These are phyloP conservation scores for Megaceryle maxima DNA, from an alignment of 2,113 vertebrate genomes.

Conservation along the genomic window DNA sequence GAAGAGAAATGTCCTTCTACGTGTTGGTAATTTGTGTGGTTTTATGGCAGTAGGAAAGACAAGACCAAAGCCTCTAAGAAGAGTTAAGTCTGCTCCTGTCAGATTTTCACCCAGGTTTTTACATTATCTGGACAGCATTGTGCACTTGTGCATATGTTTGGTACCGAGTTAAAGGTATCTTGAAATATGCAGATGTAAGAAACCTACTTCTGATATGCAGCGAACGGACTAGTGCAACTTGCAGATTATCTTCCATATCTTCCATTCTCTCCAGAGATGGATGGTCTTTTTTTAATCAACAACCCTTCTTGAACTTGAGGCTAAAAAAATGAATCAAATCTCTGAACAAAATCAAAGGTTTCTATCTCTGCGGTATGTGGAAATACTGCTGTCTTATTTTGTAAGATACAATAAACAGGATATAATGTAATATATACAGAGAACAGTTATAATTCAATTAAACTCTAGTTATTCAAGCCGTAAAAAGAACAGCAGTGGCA, in stretches of 20 bases:
- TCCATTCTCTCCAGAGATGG: not conserved
- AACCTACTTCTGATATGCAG: rapidly evolving
- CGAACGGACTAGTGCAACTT: not conserved
- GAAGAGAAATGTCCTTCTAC: not conserved
- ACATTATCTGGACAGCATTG: not conserved
- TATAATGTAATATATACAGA: slow-evolving; percentile 77
- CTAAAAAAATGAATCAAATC: slow-evolving; percentile 1
- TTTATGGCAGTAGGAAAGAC: not conserved
- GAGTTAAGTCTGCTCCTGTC: not conserved
- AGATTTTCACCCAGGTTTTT: not conserved
- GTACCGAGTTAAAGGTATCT: not conserved
- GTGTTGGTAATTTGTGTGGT: not conserved
- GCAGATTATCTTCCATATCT: not conserved
- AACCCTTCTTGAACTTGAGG: slow-evolving; percentile 23
- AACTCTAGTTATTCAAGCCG: slow-evolving; percentile 78
- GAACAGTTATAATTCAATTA: slow-evolving; percentile 91
- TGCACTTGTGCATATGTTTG: not conserved
- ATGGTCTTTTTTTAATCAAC: not conserved
- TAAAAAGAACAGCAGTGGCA: slow-evolving; percentile 79
- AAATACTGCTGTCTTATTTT: slow-evolving; percentile 78
- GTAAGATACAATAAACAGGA: slow-evolving; percentile 78
- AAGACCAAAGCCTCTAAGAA: not conserved
- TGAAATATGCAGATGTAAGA: not conserved
- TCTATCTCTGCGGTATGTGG: not conserved
- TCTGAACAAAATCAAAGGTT: slow-evolving; percentile 31